Evolutionary conservation across 1,140 invertebrate genomes (phyloP).

Genomic region (Brachionus rubens): DNA sequence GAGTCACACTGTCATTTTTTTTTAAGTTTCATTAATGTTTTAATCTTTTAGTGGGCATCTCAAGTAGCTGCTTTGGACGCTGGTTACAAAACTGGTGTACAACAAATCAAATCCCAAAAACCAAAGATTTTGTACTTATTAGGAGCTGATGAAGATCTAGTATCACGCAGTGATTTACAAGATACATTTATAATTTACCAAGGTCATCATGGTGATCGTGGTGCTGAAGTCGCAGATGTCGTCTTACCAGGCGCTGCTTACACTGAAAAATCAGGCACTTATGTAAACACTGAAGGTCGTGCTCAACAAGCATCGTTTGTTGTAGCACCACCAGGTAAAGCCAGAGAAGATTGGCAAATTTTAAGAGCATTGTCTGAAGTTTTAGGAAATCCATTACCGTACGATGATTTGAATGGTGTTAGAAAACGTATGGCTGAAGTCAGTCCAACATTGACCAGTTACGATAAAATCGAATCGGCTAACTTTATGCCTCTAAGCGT

Average conservation of each 20-base stretch:
- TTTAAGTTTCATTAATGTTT: too few relatives aligned
- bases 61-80: constrained; percentile 90
- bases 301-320: constrained; percentile 87
- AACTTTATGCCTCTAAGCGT: constrained; percentile 65
- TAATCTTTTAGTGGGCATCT: constrained; percentile 58
- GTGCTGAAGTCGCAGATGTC: constrained; percentile 86
- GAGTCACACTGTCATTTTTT: too few relatives aligned
- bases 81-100: constrained; percentile 63
- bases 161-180: constrained; percentile 71
- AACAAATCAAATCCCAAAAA: constrained; percentile 67
- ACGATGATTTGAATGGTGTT: constrained; percentile 82
- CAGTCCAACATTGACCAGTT: constrained; percentile 79
- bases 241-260: constrained; percentile 92
- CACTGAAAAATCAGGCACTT: constrained; percentile 93
- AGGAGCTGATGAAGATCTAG: constrained; percentile 81
- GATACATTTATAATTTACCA: constrained; percentile 87
- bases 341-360: constrained; percentile 97
- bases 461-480: constrained; percentile 76
- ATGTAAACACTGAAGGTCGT: constrained; percentile 94
- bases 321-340: constrained; percentile 86
- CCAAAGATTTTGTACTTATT: constrained; percentile 83
- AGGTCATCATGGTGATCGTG: constrained; percentile 82
- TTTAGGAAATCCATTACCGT: constrained; percentile 75
- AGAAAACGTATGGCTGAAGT: constrained; percentile 75
- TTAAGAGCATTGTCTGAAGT: constrained; percentile 78